A percentile compares a stretch with the other conserved stretches of the same genome.
These are phyloP conservation scores for Drosophila arizonae DNA, from an alignment of 1,140 invertebrate genomes.

Conservation along the genomic window DNA sequence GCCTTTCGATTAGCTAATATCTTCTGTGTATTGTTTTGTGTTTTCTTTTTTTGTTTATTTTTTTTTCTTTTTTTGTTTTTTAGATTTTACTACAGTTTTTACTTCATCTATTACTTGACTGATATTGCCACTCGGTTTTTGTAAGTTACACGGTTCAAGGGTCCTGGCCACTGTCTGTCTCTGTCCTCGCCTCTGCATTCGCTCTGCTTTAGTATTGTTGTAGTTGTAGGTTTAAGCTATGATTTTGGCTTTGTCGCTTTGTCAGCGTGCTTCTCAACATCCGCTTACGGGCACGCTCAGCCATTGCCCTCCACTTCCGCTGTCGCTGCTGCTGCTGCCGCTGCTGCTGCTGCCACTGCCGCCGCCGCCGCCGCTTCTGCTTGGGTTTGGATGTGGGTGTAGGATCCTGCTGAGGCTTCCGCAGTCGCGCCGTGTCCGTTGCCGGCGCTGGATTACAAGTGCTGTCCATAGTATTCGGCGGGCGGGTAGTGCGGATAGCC, in stretches of 20 bases:
- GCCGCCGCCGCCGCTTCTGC: neutral
- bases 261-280: constrained; percentile 48
- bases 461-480: constrained; percentile 95
- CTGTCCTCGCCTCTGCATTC: constrained; percentile 7
- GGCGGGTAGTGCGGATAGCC: constrained; percentile 94
- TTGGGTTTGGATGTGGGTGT: neutral
- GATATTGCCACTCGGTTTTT: constrained; percentile 68
- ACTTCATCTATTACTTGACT: constrained; percentile 66
- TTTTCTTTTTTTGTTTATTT: constrained; percentile 15
- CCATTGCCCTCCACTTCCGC: constrained; percentile 9
- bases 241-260: constrained; percentile 75
- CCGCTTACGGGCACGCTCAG: constrained; percentile 11
- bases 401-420: constrained; percentile 6
- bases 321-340: constrained; percentile 11
- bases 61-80: constrained; percentile 1
- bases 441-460: constrained; percentile 87
- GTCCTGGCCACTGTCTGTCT: constrained; percentile 18
- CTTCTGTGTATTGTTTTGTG: constrained; percentile 20
- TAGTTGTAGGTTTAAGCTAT: constrained; percentile 76
- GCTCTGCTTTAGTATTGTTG: constrained; percentile 18
- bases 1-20: constrained; percentile 67
- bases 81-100: constrained; percentile 59
- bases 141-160: constrained; percentile 44
- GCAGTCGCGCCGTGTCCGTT: constrained; percentile 21
- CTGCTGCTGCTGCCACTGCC: neutral